These are phyloP conservation scores for Augochlorella aurata DNA, from an alignment of 2,888 invertebrate species.

Conservation along the genomic window DNA sequence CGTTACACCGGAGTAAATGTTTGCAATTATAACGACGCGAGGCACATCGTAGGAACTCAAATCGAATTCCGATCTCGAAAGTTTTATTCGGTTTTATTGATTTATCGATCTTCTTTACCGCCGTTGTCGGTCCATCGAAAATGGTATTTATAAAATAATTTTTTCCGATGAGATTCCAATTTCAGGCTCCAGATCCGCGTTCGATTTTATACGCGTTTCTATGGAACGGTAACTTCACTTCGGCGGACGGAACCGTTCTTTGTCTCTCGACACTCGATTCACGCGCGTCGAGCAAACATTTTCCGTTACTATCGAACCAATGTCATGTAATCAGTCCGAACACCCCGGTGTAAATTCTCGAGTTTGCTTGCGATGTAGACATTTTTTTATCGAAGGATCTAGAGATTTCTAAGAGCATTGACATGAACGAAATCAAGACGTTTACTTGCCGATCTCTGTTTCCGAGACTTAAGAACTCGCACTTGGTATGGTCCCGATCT, in stretches of 20 bases:
- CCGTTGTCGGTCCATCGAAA: not conserved
- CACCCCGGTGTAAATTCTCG: not conserved
- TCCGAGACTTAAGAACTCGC: conserved; percentile 9
- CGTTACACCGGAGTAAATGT: no score
- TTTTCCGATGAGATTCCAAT: not conserved
- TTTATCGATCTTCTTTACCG: not conserved
- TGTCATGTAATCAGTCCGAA: not conserved
- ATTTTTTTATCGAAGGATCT: not conserved
- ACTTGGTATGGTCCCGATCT: conserved; percentile 24
- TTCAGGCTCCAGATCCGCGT: not conserved
- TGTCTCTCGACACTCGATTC: conserved; percentile 14
- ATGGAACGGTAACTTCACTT: not conserved
- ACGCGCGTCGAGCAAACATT: not conserved
- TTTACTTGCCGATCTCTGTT: conserved; percentile 19
- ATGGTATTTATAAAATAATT: not conserved
- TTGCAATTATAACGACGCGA: no score
- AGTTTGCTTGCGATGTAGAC: not conserved
- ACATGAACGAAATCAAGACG: conserved; percentile 55
- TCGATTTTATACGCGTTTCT: not conserved
- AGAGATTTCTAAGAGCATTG: not conserved
- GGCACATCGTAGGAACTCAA: not conserved
- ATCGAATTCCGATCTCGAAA: not conserved
- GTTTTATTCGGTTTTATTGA: not conserved
- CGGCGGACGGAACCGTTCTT: not conserved
- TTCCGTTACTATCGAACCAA: not conserved